Percentiles rank a stretch among this genome's conserved stretches.
phyloP scores from a whole-genome alignment of 2,113 vertebrate species.

The Elaphurus davidianus region DNA sequence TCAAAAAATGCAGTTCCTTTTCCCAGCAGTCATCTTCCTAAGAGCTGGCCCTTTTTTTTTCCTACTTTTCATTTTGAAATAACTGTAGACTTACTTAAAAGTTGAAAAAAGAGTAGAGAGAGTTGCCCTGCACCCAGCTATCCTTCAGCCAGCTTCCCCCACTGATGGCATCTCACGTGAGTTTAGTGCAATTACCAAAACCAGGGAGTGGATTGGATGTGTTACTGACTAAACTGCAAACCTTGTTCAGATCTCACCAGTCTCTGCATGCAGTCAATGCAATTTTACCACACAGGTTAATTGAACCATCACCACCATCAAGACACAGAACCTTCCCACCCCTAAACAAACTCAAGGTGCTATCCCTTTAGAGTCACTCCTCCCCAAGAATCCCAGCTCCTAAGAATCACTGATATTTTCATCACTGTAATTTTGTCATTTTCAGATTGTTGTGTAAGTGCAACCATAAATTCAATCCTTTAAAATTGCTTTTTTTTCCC shows the following conservation, averaged over 20 bases:
- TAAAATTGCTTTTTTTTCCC: neutral
- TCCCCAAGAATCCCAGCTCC: neutral
- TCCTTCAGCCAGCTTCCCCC: neutral
- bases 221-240: neutral
- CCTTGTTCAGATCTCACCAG: neutral
- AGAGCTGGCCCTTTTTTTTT: neutral
- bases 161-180: neutral
- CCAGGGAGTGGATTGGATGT: neutral
- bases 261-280: neutral
- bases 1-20: neutral
- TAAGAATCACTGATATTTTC: neutral
- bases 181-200: neutral
- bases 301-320: neutral
- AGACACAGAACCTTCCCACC: neutral
- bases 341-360: neutral
- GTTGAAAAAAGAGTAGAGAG: neutral
- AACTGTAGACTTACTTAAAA: neutral
- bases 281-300: neutral
- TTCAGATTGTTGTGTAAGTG: neutral
- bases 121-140: neutral
- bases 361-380: neutral
- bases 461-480: neutral
- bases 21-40: neutral
- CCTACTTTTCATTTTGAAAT: neutral
- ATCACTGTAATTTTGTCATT: neutral